Percentiles rank a stretch among this genome's conserved stretches.
phyloP scores from a whole-genome alignment of 2,797 vertebrate species.

The Bufotes viridis region DNA sequence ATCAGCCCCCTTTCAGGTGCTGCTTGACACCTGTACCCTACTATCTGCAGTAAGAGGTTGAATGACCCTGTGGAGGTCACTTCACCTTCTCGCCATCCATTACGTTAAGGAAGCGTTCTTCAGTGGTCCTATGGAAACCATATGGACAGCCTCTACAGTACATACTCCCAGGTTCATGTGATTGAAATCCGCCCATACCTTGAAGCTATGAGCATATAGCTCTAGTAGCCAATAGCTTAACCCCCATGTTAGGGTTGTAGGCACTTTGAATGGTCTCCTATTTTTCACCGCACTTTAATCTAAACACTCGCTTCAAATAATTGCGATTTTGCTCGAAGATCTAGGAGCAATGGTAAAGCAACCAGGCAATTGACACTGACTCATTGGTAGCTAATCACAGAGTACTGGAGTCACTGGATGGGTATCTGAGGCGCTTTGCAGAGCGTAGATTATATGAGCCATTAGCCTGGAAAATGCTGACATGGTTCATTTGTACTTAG shows the following conservation, averaged over 20 bases:
- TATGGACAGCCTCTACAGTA: too few relatives aligned
- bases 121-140: too few relatives aligned
- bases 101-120: too few relatives aligned
- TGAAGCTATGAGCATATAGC: too few relatives aligned
- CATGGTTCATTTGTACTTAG: constrained; percentile 51
- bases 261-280: neutral
- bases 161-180: too few relatives aligned
- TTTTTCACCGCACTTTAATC: neutral
- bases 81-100: too few relatives aligned
- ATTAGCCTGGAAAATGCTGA: constrained; percentile 55
- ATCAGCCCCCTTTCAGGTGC: too few relatives aligned
- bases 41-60: too few relatives aligned
- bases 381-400: neutral
- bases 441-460: constrained; percentile 30
- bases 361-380: constrained; percentile 24
- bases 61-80: too few relatives aligned
- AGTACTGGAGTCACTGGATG: neutral
- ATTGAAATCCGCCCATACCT: too few relatives aligned
- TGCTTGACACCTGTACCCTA: too few relatives aligned
- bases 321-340: constrained; percentile 22
- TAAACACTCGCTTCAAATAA: neutral
- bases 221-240: too few relatives aligned
- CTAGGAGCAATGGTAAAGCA: constrained; percentile 9
- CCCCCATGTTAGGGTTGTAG: neutral
- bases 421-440: constrained; percentile 13